Evolutionary conservation across 2,797 vertebrate genomes (phyloP).

Genomic region (Babyrousa celebensis): DNA sequence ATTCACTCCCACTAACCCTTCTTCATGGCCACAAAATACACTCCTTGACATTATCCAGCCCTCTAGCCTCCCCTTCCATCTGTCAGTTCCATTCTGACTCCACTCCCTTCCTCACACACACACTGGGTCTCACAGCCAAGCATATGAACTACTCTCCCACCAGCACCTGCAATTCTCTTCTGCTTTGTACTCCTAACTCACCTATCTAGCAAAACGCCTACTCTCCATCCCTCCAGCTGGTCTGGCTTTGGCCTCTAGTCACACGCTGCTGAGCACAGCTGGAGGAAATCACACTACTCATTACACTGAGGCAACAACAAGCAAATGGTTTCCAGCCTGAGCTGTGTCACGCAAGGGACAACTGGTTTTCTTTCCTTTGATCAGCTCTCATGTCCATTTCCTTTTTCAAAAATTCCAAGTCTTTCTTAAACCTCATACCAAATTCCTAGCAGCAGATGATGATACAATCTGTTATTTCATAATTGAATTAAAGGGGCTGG

Average conservation of each 20-base stretch:
- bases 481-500: not conserved
- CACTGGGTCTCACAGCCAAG: not conserved
- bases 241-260: not conserved
- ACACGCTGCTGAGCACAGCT: not conserved
- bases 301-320: not conserved
- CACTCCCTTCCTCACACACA: not conserved
- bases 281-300: slow-evolving; percentile 41
- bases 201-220: not conserved
- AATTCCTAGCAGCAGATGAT: slow-evolving; percentile 48
- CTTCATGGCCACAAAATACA: not conserved
- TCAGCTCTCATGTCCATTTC: slow-evolving; percentile 40
- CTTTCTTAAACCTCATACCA: slow-evolving; percentile 7
- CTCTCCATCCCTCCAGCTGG: not conserved
- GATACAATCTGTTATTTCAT: not conserved
- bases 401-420: slow-evolving; percentile 61
- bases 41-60: not conserved
- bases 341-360: not conserved
- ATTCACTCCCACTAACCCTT: not conserved
- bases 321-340: slow-evolving; percentile 23
- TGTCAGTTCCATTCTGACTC: not conserved
- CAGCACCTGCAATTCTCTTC: not conserved
- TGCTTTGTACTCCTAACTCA: not conserved
- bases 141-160: not conserved
- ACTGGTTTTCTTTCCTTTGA: slow-evolving; percentile 18
- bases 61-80: not conserved